phyloP scores from a whole-genome alignment of 2,113 vertebrate species.

The Apeltes quadracus region DNA sequence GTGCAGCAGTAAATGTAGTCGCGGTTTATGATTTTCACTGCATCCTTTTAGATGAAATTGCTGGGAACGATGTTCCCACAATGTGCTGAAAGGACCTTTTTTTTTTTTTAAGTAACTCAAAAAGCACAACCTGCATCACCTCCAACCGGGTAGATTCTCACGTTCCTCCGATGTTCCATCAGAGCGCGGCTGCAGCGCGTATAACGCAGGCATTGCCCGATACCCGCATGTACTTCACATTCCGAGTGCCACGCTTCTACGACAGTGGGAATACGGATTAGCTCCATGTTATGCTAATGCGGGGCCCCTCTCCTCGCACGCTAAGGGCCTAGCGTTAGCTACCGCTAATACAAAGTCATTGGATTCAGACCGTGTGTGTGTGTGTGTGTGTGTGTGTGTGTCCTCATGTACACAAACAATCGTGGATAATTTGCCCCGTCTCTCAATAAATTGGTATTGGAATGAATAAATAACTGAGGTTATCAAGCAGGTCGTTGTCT shows the following conservation, averaged over 20 bases:
- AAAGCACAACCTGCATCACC: constrained; percentile 19
- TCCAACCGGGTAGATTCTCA: constrained; percentile 30
- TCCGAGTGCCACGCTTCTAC: constrained; percentile 53
- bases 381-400: background rate
- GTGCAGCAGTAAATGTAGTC: background rate
- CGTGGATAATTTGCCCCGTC: constrained; percentile 16
- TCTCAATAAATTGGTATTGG: constrained; percentile 38
- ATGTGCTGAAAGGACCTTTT: background rate
- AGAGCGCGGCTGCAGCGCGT: constrained; percentile 15
- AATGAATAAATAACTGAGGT: constrained; percentile 52
- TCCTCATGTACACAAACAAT: background rate
- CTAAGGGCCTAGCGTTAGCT: constrained; percentile 42
- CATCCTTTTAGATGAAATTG: background rate
- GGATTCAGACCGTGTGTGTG: constrained; percentile 44
- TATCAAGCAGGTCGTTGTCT: constrained; percentile 35
- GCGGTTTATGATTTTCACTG: background rate
- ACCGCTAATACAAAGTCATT: constrained; percentile 38
- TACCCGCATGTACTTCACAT: constrained; percentile 57
- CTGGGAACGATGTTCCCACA: background rate
- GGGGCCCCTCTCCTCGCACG: constrained; percentile 43
- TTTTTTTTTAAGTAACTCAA: background rate
- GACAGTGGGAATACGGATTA: constrained; percentile 68
- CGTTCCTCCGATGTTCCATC: constrained; percentile 39
- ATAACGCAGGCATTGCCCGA: constrained; percentile 49
- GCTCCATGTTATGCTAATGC: constrained; percentile 73